Percentiles rank a stretch among this genome's conserved stretches.
Conservation (phyloP, 2,113 vertebrate genomes). For the Chascanopsetta lugubris region DNA sequence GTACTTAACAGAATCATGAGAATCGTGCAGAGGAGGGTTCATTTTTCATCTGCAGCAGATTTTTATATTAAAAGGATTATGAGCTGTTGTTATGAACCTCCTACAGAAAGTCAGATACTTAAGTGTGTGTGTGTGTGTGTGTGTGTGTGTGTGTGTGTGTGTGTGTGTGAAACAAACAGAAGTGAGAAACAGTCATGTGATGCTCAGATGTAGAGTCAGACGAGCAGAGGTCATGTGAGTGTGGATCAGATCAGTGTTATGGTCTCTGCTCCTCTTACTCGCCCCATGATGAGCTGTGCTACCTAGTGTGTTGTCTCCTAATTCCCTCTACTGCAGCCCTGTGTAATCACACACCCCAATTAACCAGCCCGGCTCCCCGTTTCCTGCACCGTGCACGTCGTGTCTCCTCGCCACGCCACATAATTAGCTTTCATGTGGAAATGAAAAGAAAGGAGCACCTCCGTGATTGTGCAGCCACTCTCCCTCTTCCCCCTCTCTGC, state of each 20-base stretch:
- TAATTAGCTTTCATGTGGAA: conserved; percentile 99
- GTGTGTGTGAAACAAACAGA: neutral
- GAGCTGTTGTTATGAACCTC: neutral
- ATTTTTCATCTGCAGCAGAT: neutral
- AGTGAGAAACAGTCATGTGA: neutral
- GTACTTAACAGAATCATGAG: too few relatives aligned
- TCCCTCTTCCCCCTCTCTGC: conserved; percentile 75
- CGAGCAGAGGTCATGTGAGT: conserved; percentile 85
- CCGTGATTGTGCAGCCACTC: conserved; percentile 93
- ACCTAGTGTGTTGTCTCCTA: conserved; percentile 96
- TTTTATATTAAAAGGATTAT: conserved; percentile 1
- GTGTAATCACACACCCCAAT: conserved; percentile 99
- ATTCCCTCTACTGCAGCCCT: conserved; percentile 97
- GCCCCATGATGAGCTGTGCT: conserved; percentile 92
- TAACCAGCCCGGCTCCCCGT: conserved; percentile 91
- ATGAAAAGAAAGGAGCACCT: conserved; percentile 89
- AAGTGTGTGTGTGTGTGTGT: neutral
- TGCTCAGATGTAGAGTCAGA: conserved; percentile 33
- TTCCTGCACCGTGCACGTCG: conserved; percentile 80
- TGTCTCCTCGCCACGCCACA: conserved; percentile 90
- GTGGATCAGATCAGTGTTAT: conserved; percentile 89
- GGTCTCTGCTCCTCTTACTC: conserved; percentile 88
- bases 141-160: too few relatives aligned
- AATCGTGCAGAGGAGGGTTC: neutral
- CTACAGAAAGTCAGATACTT: neutral